Percentiles rank a stretch among this genome's conserved stretches.
These are phyloP conservation scores for Pithys albifrons DNA, from an alignment of 2,113 vertebrate species.

Conservation along the genomic window DNA sequence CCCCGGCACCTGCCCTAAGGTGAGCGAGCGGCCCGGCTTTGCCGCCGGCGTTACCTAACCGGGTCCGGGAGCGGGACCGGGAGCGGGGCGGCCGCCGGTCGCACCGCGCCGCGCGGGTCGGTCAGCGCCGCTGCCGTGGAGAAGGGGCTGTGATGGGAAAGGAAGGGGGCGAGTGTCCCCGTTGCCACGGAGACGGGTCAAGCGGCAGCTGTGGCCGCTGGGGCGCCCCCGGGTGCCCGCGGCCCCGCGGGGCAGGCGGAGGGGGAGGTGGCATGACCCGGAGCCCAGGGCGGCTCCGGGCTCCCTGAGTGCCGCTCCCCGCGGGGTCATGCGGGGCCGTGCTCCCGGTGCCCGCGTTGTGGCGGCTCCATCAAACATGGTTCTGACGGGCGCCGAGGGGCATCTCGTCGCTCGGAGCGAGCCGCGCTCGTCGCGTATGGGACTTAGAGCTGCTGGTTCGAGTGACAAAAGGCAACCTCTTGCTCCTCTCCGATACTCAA, in stretches of 20 bases:
- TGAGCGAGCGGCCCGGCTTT: background rate
- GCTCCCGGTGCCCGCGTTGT: background rate
- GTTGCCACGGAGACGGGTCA: conserved; percentile 14
- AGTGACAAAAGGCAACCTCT: background rate
- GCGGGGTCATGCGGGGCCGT: background rate
- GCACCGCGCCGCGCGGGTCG: background rate
- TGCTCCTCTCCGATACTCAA: background rate
- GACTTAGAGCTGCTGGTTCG: background rate
- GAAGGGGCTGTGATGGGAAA: background rate
- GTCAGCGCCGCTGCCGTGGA: background rate
- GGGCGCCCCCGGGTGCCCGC: background rate
- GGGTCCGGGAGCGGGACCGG: background rate
- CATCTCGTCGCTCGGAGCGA: accelerated
- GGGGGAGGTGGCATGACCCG: no score
- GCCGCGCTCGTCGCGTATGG: background rate
- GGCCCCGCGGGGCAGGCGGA: background rate
- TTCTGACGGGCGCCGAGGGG: background rate
- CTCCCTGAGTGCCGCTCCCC: background rate
- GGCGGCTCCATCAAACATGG: background rate
- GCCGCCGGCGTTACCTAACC: background rate
- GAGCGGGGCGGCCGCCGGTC: background rate
- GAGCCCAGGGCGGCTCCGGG: background rate
- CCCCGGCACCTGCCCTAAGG: background rate
- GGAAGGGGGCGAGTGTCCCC: background rate
- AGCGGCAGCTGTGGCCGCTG: background rate